Base-by-base conservation (phyloP, 2,113 vertebrate species). In the Tapirus terrestris region DNA sequence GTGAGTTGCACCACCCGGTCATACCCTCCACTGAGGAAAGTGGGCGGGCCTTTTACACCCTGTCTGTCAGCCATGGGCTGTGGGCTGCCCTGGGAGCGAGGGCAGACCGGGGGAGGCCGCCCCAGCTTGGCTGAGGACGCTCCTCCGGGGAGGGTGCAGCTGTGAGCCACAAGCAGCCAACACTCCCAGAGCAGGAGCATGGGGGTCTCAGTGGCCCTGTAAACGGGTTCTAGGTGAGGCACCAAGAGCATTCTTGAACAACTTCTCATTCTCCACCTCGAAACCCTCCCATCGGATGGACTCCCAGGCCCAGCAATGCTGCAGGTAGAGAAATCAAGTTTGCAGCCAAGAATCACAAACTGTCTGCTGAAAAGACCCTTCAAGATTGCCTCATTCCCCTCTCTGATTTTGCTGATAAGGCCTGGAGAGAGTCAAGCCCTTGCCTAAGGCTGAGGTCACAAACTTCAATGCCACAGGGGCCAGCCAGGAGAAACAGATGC, bases 171-270 rank as follows among this genome's bases (percentile, higher is more conserved):
- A 17, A 82, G 21, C 20, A 45, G 61, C 48, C 89, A 23, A 43
- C 8, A 58, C 87, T 73, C 36, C 18, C 16, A 79, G 73, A 31
- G 31, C 17, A 11, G n/a, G 0, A 21, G 8, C 25, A 0, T 2
- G 20, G 45, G 48, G 43, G 4, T 4, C 56, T 13, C 23, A 20
- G 4, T 1, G n/a, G 21, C 51, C n/a, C 14, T 2, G 0, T 73
- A 29, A 82, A 56, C 45, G 43, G 68, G 21, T 56, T 53, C 33
- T n/a, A 61, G 36, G 27, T 12, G 2, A 7, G 61, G 27, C 12
- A 20, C 43, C 61, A 36, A 29, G 4, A 29, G n/a, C 5, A 29
- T 36, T 43, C 33, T 80, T 21, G 25, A 75, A n/a, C 53, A 10
- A 6, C 10, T 39, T 58, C 33, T 63, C 56, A n/a, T n/a, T 73